Evolutionary conservation across 2,797 vertebrate species (phyloP).

Genomic region (Pogoniulus pusillus): DNA sequence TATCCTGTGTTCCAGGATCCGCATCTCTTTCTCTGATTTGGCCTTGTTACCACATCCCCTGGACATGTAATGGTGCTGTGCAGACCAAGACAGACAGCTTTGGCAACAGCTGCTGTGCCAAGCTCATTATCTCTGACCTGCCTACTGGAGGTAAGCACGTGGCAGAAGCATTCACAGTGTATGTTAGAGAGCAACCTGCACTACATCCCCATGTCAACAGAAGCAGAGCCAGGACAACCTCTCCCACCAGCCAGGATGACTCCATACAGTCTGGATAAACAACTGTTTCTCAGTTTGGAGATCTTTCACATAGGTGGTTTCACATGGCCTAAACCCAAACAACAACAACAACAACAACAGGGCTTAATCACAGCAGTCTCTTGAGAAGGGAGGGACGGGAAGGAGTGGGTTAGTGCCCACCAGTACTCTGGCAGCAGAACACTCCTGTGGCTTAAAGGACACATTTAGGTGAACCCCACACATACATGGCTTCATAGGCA

Average conservation of each 20-base stretch:
- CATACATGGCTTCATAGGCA: not conserved
- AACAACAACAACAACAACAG: not conserved
- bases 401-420: not conserved
- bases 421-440: not conserved
- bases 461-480: accelerated
- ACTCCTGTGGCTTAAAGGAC: not conserved
- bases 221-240: not conserved
- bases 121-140: not conserved
- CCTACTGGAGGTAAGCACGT: accelerated
- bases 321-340: not conserved
- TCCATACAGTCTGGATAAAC: not conserved
- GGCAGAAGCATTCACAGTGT: not conserved
- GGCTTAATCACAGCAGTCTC: not conserved
- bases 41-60: not conserved
- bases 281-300: not conserved
- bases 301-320: not conserved
- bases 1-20: not conserved
- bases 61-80: not conserved
- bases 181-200: not conserved
- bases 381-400: not conserved
- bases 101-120: not conserved
- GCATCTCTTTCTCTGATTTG: not conserved
- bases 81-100: not conserved
- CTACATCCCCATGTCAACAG: not conserved
- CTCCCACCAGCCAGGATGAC: not conserved